A percentile compares a stretch with the other conserved stretches of the same genome.
Conservation (phyloP, 1,140 invertebrate genomes). For the Drosophila sulfurigaster region DNA sequence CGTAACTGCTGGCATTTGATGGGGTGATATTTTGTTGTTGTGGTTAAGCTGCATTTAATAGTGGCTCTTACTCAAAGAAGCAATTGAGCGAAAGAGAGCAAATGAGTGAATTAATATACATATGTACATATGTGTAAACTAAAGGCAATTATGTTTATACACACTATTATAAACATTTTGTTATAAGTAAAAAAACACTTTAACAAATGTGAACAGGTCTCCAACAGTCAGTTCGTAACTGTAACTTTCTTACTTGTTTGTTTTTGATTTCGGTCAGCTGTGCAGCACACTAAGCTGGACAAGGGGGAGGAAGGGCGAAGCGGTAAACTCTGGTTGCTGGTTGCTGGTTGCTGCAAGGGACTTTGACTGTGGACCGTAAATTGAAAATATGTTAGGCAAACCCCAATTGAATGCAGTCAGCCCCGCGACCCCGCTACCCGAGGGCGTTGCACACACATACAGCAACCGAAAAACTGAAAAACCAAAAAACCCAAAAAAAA, state of each 20-base stretch:
- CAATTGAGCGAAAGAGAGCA: no score
- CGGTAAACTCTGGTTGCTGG: background rate
- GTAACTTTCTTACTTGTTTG: background rate
- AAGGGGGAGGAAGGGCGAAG: background rate
- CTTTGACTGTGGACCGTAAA: slow-evolving; percentile 33
- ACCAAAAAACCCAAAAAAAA: background rate
- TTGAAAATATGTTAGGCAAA: slow-evolving; percentile 45
- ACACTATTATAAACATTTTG: no score
- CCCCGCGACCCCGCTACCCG: background rate
- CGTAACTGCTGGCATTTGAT: no score
- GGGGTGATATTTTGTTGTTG: no score
- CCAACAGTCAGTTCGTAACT: no score
- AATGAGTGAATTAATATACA: no score
- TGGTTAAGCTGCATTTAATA: no score
- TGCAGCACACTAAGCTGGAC: slow-evolving; percentile 14
- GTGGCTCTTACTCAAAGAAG: no score
- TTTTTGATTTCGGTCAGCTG: slow-evolving; percentile 17
- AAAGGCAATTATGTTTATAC: no score
- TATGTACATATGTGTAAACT: no score
- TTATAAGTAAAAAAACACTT: no score
- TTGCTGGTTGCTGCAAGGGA: background rate
- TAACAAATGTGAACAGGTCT: no score
- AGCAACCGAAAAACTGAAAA: background rate
- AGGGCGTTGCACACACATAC: slow-evolving; percentile 7
- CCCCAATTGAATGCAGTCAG: slow-evolving; percentile 34